phyloP scores from a whole-genome alignment of 1,140 invertebrate species.

The Antheraea mylitta region DNA sequence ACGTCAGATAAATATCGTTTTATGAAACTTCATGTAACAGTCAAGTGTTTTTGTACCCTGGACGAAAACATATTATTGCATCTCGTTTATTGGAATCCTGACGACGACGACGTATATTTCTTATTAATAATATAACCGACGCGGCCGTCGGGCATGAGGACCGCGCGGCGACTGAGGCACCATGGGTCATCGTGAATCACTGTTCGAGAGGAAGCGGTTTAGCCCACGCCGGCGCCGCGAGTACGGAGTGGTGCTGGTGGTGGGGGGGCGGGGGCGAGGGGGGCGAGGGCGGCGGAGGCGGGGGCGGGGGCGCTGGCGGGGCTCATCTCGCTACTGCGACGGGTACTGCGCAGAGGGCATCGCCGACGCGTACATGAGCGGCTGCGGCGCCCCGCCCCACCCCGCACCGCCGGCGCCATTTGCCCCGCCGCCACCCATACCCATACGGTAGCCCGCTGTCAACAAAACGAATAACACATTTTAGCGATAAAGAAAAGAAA shows the following conservation, averaged over 20 bases:
- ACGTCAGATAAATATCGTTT: background rate
- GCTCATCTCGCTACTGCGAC: conserved; percentile 69
- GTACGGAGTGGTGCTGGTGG: no score
- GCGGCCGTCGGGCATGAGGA: background rate
- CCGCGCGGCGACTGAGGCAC: background rate
- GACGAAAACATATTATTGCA: background rate
- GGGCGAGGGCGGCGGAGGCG: no score
- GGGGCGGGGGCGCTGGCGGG: no score
- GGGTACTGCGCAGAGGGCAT: conserved; percentile 72
- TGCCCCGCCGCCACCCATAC: conserved; percentile 45
- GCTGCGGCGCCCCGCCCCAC: conserved; percentile 52
- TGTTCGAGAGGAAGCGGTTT: no score
- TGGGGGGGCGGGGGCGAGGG: no score
- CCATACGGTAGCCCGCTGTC: conserved; percentile 69
- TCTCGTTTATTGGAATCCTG: background rate
- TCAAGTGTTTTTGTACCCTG: background rate
- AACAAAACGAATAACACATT: conserved; percentile 29
- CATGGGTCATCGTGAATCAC: no score
- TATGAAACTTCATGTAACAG: background rate
- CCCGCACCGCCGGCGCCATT: conserved; percentile 44
- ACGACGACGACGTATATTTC: background rate
- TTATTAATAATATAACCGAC: background rate
- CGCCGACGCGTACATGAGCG: conserved; percentile 65
- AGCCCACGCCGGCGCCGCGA: no score
- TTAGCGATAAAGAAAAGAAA: no score